Conservation (phyloP, 37 sponge, comb jelly and placozoan species). For the Hexactinellida sp. region DNA sequence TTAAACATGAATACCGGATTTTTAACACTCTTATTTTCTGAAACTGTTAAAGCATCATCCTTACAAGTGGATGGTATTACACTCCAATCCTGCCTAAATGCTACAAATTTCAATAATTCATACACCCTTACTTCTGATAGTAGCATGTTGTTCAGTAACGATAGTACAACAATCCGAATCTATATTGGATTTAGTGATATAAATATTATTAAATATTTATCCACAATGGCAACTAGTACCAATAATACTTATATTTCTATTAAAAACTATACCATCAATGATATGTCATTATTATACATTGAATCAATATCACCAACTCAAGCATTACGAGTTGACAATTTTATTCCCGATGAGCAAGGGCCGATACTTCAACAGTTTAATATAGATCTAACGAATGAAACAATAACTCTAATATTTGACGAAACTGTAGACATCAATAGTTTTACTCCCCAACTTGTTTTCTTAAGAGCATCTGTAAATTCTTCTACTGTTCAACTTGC, state of each 20-base stretch:
- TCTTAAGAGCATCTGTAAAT: not conserved
- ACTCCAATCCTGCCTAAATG: conserved; percentile 25
- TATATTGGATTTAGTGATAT: conserved; percentile 48
- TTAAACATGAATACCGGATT: conserved; percentile 53
- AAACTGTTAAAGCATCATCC: conserved; percentile 50
- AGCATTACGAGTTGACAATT: conserved; percentile 25
- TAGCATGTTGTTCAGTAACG: conserved; percentile 25
- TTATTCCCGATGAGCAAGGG: conserved; percentile 31
- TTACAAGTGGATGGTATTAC: conserved; percentile 47
- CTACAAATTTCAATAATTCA: not conserved
- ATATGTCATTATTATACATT: conserved; percentile 45
- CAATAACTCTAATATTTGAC: conserved; percentile 58
- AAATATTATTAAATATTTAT: conserved; percentile 54
- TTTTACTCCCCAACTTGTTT: conserved; percentile 21
- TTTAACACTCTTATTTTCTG: conserved; percentile 48
- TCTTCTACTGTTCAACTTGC: conserved; percentile 20
- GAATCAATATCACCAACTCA: conserved; percentile 19
- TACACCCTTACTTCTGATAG: conserved; percentile 29
- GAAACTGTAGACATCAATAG: conserved; percentile 69
- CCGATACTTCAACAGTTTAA: conserved; percentile 44
- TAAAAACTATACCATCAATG: conserved; percentile 34
- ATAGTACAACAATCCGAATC: conserved; percentile 37
- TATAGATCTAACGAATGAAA: conserved; percentile 53
- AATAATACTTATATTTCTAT: conserved; percentile 53
- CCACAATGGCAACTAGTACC: conserved; percentile 36